Evolutionary conservation across 1,140 invertebrate species (phyloP), one percentile per base, ranked within the genome.

Genomic region (Tribolium castaneum): DNA sequence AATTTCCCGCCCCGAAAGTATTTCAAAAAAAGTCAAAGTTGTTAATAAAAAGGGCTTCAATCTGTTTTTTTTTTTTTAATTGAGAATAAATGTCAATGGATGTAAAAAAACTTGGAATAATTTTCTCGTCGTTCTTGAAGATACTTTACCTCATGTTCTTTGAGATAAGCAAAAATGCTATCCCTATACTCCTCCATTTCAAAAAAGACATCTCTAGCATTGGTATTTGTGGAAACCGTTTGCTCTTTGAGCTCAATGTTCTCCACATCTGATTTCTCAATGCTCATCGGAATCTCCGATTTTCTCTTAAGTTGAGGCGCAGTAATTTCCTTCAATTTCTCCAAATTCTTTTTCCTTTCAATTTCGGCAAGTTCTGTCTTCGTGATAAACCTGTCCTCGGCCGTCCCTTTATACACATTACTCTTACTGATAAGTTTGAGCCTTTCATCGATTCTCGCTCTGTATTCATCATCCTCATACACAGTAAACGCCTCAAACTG

Each of bases 131-230:
- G 16, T 19, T 19, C 16, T 6, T 51, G 78, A 19, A 77, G 59
- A 80, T 2, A 70, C 85, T 84, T 85, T 88, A 95, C 94, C 91
- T 97, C 95, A 83, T 94, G 90, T 78, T 90, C 87, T 80, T 90
- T 89, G 87, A 97, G 90, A 87, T 97, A 96, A 77, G 91, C 87
- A 85, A 95, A 96, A 80, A 97, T 96, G 79, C 96, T 93, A 77
- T 92, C 90, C 78, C 93, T 90, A 87, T 97, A 97, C 84, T 95
- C 93, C 73, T 90, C 91, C 80, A 93, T 89, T 85, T 92, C 91
- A 85, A 92, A 93, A 82, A 92, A 91, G 84, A 89, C 79, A 74
- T 83, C 86, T 78, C 82, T 87, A 86, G 39, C 39, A 76, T 71
- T 73, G 71, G 81, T 78, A 76, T 19, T 76, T 7, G 71, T 50